phyloP scores from a whole-genome alignment of 23 tunicate species.

The Trididemnum miniatum region DNA sequence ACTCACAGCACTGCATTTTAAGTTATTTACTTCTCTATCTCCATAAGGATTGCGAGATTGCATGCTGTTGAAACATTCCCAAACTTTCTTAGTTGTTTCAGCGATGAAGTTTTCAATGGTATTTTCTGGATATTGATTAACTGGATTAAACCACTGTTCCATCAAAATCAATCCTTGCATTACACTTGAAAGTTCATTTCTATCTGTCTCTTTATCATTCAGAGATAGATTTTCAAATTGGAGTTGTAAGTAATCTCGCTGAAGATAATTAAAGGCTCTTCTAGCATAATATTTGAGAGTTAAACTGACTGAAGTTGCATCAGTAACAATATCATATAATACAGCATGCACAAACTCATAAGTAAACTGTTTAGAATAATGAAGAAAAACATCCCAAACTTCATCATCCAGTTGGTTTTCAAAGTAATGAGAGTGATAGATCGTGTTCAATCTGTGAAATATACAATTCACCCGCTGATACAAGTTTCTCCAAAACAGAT shows the following conservation, averaged over 20 bases:
- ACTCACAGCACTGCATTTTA: not conserved
- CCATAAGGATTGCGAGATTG: not conserved
- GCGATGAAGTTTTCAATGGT: not conserved
- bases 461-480: not conserved
- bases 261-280: not conserved
- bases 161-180: conserved; percentile 21
- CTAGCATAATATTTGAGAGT: conserved; percentile 20
- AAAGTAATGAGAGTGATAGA: not conserved
- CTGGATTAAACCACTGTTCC: conserved; percentile 28
- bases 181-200: not conserved
- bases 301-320: not conserved
- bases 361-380: not conserved
- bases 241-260: not conserved
- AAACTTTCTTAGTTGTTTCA: not conserved
- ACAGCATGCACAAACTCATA: conserved; percentile 16
- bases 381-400: not conserved
- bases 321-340: too few relatives aligned
- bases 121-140: not conserved
- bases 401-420: conserved; percentile 26
- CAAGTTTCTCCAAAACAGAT: not conserved
- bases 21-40: not conserved
- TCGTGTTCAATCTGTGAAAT: not conserved
- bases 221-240: not conserved
- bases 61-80: not conserved
- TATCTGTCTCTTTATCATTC: not conserved